A percentile compares a stretch with the other conserved stretches of the same genome.
phyloP scores from a whole-genome alignment of 2,888 invertebrate species.

The Monopis laevigella region DNA sequence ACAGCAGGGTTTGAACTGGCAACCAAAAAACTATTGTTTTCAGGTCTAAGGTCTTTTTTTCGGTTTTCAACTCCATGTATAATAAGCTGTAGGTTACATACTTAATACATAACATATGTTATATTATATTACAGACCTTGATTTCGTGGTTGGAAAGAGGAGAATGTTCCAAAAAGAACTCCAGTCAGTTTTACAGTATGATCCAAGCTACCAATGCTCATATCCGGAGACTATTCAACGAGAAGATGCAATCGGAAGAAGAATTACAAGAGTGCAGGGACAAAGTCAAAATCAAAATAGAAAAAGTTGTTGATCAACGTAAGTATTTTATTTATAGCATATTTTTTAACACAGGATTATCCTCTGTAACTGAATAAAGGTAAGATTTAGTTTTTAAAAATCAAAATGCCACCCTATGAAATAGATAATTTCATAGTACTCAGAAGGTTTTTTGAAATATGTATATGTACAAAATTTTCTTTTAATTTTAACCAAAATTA shows the following conservation, averaged over 20 bases:
- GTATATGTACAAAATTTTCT: no score
- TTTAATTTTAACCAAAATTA: no score
- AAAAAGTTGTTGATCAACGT: conserved; percentile 90
- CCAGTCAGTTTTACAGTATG: conserved; percentile 94
- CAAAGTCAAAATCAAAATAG: conserved; percentile 84
- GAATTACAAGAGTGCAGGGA: conserved; percentile 88
- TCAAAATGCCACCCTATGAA: no score
- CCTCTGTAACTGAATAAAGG: no score
- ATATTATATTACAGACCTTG: conserved; percentile 71
- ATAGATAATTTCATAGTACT: no score
- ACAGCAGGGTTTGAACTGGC: no score
- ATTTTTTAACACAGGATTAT: no score
- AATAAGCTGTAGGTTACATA: background rate
- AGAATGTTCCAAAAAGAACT: conserved; percentile 91
- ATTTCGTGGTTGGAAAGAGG: conserved; percentile 94
- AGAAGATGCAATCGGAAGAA: conserved; percentile 88
- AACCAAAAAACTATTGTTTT: no score
- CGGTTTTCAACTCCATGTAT: background rate
- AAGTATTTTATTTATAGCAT: no score
- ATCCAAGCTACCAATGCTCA: conserved; percentile 95
- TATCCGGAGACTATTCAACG: conserved; percentile 83
- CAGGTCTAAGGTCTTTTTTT: no score
- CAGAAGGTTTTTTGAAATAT: no score
- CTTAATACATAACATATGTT: background rate
- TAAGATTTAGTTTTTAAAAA: no score